Evolutionary conservation across 2,888 invertebrate species (phyloP), one percentile per base, ranked within the genome.

Genomic region (Drosophila nr. perissopoda): DNA sequence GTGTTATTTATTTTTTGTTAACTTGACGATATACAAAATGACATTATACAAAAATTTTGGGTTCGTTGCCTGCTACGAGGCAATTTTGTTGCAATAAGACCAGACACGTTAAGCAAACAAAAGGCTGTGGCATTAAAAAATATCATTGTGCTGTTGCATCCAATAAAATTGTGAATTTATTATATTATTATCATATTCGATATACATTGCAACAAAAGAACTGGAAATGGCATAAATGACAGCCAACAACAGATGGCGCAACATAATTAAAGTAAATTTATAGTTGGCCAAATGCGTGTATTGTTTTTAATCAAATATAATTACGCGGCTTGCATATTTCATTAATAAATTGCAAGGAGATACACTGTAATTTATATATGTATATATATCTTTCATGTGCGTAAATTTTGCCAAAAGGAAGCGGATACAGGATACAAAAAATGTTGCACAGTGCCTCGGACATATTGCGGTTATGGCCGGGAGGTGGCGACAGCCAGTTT

Each of bases 221-320:
- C 34, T 38, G 29, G 27, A 18, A 42, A 36, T n/a, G 31, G 45
- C 25, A 16, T 16, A 59, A 63, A 42, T 51, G 56, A 58, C 36
- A 54, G 16, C 27, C 11, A n/a, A 61, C 61, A 66, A 56, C 51
- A 53, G 38, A 40, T 38, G 67, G 34, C 38, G 56, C 42, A 38
- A 69, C 53, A 75, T 73, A 73, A 89, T 89, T 89, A 79, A 88
- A 65, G 73, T 69, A 73, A 71, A 75, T 86, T 75, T 78, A 73
- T 70, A 69, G 63, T 52, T 75, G 68, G 38, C 53, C 72, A 72
- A 38, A 38, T 56, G 57, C 59, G 49, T 34, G 61, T 53, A 78
- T 76, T 78, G 86, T 73, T 73, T 87, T 87, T 89, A 87, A 87
- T 89, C 86, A 90, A 87, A 90, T 83, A 82, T 73, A 80, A 89